Evolutionary conservation across 2,888 invertebrate genomes (phyloP).

Genomic region (Morpho deidamia): DNA sequence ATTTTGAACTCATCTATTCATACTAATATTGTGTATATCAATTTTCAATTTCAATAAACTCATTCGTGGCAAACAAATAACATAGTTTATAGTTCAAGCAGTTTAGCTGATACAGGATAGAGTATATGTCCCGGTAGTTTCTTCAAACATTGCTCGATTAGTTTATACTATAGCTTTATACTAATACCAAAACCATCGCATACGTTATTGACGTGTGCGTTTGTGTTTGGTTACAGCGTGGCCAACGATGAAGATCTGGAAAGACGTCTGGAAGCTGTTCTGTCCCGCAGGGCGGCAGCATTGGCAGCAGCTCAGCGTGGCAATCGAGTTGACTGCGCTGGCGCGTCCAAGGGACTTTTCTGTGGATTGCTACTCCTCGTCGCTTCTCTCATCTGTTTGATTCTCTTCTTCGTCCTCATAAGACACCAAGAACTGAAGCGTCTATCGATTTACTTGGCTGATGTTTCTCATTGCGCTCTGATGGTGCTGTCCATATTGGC

Average conservation of each 20-base stretch:
- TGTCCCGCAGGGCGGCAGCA: constrained; percentile 91
- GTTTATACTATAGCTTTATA: too few relatives aligned
- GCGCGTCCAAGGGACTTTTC: constrained; percentile 95
- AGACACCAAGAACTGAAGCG: constrained; percentile 90
- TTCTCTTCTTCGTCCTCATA: constrained; percentile 96
- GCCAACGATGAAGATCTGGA: constrained; percentile 89
- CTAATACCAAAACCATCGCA: constrained; percentile 24
- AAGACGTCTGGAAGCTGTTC: constrained; percentile 92
- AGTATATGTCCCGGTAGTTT: not conserved
- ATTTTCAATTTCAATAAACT: too few relatives aligned
- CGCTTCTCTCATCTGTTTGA: constrained; percentile 93
- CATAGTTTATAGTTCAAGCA: too few relatives aligned
- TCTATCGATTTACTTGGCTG: constrained; percentile 93
- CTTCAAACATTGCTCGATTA: constrained; percentile 23
- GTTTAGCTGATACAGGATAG: too few relatives aligned
- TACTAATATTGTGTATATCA: too few relatives aligned
- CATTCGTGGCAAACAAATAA: too few relatives aligned
- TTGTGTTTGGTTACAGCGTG: constrained; percentile 75
- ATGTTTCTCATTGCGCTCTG: constrained; percentile 92
- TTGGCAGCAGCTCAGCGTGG: constrained; percentile 89
- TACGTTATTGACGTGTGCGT: constrained; percentile 48
- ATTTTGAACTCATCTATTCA: not conserved
- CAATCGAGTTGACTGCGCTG: constrained; percentile 95
- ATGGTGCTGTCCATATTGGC: constrained; percentile 93
- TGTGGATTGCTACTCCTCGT: constrained; percentile 93